Conservation (phyloP, 2,888 invertebrate species). For the Clepsis dumicolana region DNA sequence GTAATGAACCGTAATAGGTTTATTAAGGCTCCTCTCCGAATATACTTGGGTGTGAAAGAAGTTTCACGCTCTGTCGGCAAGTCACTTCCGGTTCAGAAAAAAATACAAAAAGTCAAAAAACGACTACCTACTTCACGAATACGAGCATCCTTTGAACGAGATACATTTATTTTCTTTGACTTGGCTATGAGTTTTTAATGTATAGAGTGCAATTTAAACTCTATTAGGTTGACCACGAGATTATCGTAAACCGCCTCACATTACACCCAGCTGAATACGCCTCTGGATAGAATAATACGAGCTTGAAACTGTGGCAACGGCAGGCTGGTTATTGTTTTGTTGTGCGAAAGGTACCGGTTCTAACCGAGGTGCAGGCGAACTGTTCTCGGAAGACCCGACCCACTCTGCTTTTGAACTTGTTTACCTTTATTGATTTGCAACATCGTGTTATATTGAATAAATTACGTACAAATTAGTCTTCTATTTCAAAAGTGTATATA, state of each 20-base stretch:
- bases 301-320: slow-evolving; percentile 38
- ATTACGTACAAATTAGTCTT: background rate
- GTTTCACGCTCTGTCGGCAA: slow-evolving; percentile 63
- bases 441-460: slow-evolving; percentile 15
- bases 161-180: slow-evolving; percentile 11
- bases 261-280: slow-evolving; percentile 6
- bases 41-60: slow-evolving; percentile 73
- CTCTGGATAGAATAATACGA: slow-evolving; percentile 14
- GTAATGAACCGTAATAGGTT: slow-evolving; percentile 83
- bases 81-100: slow-evolving; percentile 57
- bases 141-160: slow-evolving; percentile 10
- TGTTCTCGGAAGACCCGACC: slow-evolving; percentile 45
- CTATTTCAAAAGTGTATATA: background rate
- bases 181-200: slow-evolving; percentile 17
- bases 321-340: slow-evolving; percentile 44
- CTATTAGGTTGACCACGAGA: slow-evolving; percentile 16
- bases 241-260: slow-evolving; percentile 8
- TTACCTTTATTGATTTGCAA: slow-evolving; percentile 37
- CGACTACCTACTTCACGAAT: background rate
- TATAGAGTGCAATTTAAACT: slow-evolving; percentile 17
- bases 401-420: slow-evolving; percentile 41
- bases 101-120: background rate
- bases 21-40: slow-evolving; percentile 70
- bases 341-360: slow-evolving; percentile 44
- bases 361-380: slow-evolving; percentile 33